Conservation (phyloP, 2,797 vertebrate species). For the Cichlasoma orientale region DNA sequence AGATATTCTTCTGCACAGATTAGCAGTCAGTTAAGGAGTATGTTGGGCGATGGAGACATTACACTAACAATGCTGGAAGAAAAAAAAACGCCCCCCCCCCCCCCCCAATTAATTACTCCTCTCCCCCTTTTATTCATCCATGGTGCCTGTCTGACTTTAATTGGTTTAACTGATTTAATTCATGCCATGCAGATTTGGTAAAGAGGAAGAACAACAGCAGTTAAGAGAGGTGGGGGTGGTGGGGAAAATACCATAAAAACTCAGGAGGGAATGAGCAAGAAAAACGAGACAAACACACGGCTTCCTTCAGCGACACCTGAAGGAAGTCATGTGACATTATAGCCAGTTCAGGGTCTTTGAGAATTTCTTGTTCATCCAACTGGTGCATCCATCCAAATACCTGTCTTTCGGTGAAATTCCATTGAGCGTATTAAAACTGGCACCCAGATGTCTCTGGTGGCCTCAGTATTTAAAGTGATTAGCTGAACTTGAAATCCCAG, state of each 20-base stretch:
- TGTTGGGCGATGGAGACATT: constrained; percentile 32
- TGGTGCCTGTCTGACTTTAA: constrained; percentile 53
- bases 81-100: constrained; percentile 4
- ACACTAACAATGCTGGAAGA: constrained; percentile 40
- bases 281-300: constrained; percentile 25
- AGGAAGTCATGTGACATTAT: neutral
- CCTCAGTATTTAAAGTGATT: neutral
- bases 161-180: constrained; percentile 60
- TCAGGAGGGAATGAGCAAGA: constrained; percentile 47
- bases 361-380: constrained; percentile 3
- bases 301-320: neutral
- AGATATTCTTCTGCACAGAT: constrained; percentile 44
- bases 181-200: constrained; percentile 83
- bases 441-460: neutral
- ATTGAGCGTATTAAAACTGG: constrained; percentile 13
- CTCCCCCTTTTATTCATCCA: constrained; percentile 12
- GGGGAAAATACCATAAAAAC: constrained; percentile 29
- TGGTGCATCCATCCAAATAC: neutral
- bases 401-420: constrained; percentile 49
- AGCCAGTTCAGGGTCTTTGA: constrained; percentile 13
- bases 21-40: constrained; percentile 42
- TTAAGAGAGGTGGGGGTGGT: constrained; percentile 11
- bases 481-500: constrained; percentile 6
- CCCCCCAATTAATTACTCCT: neutral
- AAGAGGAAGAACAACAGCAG: constrained; percentile 71